phyloP scores from a whole-genome alignment of 2,113 vertebrate genomes.

The Mustela nigripes region DNA sequence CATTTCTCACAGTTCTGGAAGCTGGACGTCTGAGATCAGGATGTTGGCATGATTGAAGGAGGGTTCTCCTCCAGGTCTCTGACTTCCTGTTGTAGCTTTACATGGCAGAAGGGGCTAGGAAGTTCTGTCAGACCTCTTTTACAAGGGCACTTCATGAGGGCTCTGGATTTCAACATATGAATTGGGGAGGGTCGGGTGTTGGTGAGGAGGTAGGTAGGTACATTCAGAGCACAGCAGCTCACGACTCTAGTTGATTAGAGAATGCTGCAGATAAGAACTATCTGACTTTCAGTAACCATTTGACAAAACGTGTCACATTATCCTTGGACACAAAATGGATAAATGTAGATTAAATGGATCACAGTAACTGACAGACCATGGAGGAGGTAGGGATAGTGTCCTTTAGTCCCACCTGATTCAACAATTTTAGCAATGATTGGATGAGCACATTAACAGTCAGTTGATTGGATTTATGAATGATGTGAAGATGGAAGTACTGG shows the following conservation, averaged over 20 bases:
- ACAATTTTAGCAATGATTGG: not conserved
- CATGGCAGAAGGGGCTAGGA: not conserved
- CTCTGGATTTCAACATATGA: not conserved
- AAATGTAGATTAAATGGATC: not conserved
- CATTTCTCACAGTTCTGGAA: not conserved
- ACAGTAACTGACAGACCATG: not conserved
- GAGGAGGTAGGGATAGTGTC: not conserved
- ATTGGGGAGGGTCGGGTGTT: not conserved
- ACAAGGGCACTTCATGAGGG: not conserved
- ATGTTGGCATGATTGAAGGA: not conserved
- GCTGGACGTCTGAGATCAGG: not conserved
- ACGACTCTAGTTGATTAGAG: not conserved
- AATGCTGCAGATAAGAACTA: not conserved
- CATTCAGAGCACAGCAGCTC: not conserved
- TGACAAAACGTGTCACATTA: conserved; percentile 23
- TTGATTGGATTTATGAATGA: conserved; percentile 65
- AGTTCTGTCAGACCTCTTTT: not conserved
- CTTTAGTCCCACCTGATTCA: not conserved
- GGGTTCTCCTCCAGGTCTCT: not conserved
- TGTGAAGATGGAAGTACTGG: not conserved
- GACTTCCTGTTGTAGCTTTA: not conserved
- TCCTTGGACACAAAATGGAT: not conserved
- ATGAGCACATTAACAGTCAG: conserved; percentile 33
- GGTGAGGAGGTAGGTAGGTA: not conserved
- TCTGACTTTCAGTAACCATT: not conserved